These are phyloP conservation scores for Colostygia pectinataria DNA, from an alignment of 2,888 invertebrate genomes.

Conservation along the genomic window DNA sequence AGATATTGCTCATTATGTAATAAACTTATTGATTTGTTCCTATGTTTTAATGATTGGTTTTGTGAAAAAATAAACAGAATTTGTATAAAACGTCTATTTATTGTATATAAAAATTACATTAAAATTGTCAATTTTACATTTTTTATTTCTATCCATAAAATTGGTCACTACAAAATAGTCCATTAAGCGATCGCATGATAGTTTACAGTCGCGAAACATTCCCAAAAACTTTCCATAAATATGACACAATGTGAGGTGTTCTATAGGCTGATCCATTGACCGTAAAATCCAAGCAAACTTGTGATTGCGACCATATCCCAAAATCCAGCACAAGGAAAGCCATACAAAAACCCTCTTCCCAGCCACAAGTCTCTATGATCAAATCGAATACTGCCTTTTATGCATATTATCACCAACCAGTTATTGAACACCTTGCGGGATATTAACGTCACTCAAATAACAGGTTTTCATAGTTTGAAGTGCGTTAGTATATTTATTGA, in stretches of 20 bases:
- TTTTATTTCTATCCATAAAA: constrained; percentile 75
- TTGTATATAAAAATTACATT: constrained; percentile 83
- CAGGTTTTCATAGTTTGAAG: neutral
- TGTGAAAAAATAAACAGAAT: constrained; percentile 59
- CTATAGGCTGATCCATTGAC: constrained; percentile 45
- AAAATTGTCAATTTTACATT: constrained; percentile 82
- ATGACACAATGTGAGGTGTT: constrained; percentile 41
- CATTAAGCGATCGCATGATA: constrained; percentile 76
- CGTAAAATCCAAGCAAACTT: constrained; percentile 38
- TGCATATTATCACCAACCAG: constrained; percentile 6
- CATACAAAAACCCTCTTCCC: constrained; percentile 8
- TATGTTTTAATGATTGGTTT: constrained; percentile 51
- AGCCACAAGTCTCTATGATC: constrained; percentile 17
- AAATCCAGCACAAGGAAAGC: constrained; percentile 27
- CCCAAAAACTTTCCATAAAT: constrained; percentile 45
- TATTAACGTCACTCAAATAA: no score
- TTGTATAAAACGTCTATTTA: constrained; percentile 83
- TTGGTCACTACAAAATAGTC: constrained; percentile 83
- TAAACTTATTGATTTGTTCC: constrained; percentile 48
- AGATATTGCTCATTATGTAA: constrained; percentile 37
- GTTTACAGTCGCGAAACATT: constrained; percentile 64
- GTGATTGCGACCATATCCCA: constrained; percentile 40
- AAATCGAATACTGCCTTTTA: neutral
- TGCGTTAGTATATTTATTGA: neutral
- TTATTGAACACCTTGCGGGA: neutral